These are phyloP conservation scores for Acanthornis magna DNA, from an alignment of 2,797 vertebrate genomes.

Conservation along the genomic window DNA sequence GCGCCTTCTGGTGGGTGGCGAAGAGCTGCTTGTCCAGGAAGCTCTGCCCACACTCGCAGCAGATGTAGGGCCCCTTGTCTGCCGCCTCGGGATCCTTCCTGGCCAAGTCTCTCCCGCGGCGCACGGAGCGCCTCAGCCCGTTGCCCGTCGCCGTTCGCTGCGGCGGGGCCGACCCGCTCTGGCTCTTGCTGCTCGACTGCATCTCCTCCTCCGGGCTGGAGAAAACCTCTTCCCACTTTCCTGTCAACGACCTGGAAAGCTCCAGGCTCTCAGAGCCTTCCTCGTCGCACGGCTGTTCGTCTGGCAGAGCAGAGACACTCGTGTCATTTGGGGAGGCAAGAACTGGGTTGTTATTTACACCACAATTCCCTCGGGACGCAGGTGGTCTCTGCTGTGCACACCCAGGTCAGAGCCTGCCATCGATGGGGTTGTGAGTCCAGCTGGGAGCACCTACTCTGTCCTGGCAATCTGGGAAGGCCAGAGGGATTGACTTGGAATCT, in stretches of 20 bases:
- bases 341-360: fast-evolving
- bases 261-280: slow-evolving; percentile 41
- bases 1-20: slow-evolving; percentile 60
- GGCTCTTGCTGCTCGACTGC: slow-evolving; percentile 22
- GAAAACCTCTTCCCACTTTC: slow-evolving; percentile 65
- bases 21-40: slow-evolving; percentile 79
- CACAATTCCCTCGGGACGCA: fast-evolving
- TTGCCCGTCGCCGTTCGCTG: background rate
- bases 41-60: slow-evolving; percentile 74
- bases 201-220: slow-evolving; percentile 35
- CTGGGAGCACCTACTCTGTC: background rate
- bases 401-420: background rate
- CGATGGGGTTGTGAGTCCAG: fast-evolving
- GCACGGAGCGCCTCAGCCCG: slow-evolving; percentile 26
- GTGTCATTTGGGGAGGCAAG: background rate
- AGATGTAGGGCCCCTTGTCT: slow-evolving; percentile 53
- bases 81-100: background rate
- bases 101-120: slow-evolving; percentile 12
- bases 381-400: background rate
- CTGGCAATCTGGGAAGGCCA: background rate
- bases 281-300: slow-evolving; percentile 43
- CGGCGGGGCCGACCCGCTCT: background rate
- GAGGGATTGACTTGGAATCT: background rate
- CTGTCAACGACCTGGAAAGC: slow-evolving; percentile 18
- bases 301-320: slow-evolving; percentile 35